Base-by-base conservation (phyloP, 2,113 vertebrate genomes). In the Phylloscopus trochiloides region DNA sequence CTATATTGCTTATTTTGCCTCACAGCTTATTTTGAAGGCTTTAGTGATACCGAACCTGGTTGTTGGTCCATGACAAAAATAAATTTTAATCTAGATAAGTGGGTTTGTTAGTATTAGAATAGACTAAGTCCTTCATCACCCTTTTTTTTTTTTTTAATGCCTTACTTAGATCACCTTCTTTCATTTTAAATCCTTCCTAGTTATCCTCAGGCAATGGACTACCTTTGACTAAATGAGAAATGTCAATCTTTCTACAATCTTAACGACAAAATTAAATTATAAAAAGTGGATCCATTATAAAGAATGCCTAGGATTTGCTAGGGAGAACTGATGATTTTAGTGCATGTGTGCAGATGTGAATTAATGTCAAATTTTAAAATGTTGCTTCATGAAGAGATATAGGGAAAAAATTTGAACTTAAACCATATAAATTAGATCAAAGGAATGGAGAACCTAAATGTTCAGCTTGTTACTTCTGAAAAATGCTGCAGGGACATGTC, bases 151-250 rank as follows among this genome's bases (percentile, higher is more conserved):
- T 66, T 51, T 67, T 62, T 26, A 24, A 38, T 78, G 32, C 47
- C 52, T 85, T 90, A 31, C 66, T 95, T 94, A 72, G 40, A 76
- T 50, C 34, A 55, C 31, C 12, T 76, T 75, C 45, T 84, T 86
- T 90, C 59, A 48, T 77, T 95, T 94, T 70, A 57, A 92, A 78
- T 54, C 51, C 47, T 58, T 94, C 62, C 32, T 34, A 11, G 26
- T 88, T 95, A 88, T 83, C 90, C 72, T 88, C 55, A 80, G 85
- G 81, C 75, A 90, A 73, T 67, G 14, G 43, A 21, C 48, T 88
- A 96, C 20, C 71, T 80, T 22, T 88, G 54, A 73, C 38, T 91
- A 90, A 96, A 94, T 93, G 70, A 74, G 68, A 94, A 96, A 62
- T 78, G 89, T 74, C 94, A 87, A 42, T 96, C 83, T 95, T 93